These are phyloP conservation scores for Dione vanillae DNA, from an alignment of 2,888 invertebrate species.

Conservation along the genomic window DNA sequence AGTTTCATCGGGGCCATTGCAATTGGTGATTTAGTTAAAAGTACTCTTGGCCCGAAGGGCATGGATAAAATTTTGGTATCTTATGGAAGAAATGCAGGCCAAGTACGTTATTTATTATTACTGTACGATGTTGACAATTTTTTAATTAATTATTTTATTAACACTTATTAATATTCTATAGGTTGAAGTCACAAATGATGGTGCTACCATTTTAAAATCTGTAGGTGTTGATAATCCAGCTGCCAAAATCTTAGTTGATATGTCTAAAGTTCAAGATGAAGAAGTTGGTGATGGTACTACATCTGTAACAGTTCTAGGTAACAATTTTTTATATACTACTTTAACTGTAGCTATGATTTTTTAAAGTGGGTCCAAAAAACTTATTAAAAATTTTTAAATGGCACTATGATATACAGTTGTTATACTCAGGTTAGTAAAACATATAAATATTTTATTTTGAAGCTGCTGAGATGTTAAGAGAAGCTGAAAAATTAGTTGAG, in stretches of 20 bases:
- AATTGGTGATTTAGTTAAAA: constrained; percentile 98
- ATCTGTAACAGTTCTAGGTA: constrained; percentile 96
- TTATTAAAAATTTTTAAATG: neutral
- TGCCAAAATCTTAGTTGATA: constrained; percentile 99
- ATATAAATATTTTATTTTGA: constrained; percentile 50
- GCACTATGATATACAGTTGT: neutral
- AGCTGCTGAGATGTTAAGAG: constrained; percentile 96
- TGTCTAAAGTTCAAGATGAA: constrained; percentile 99
- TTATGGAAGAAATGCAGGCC: constrained; percentile 90
- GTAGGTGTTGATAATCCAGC: constrained; percentile 99
- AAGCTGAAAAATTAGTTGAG: constrained; percentile 96
- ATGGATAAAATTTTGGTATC: constrained; percentile 97
- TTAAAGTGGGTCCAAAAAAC: neutral
- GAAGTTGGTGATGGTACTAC: constrained; percentile 99
- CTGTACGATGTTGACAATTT: neutral
- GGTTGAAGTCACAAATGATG: constrained; percentile 99
- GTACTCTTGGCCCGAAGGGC: constrained; percentile 99
- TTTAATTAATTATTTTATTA: neutral
- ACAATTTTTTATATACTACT: neutral
- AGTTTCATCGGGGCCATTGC: constrained; percentile 99
- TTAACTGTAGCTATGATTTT: neutral
- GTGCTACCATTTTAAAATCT: constrained; percentile 98
- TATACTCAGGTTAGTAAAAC: no score
- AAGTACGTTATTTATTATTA: constrained; percentile 60
- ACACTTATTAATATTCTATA: constrained; percentile 53